Evolutionary conservation across 2,113 vertebrate species (phyloP).

Genomic region (Capreolus pygargus): DNA sequence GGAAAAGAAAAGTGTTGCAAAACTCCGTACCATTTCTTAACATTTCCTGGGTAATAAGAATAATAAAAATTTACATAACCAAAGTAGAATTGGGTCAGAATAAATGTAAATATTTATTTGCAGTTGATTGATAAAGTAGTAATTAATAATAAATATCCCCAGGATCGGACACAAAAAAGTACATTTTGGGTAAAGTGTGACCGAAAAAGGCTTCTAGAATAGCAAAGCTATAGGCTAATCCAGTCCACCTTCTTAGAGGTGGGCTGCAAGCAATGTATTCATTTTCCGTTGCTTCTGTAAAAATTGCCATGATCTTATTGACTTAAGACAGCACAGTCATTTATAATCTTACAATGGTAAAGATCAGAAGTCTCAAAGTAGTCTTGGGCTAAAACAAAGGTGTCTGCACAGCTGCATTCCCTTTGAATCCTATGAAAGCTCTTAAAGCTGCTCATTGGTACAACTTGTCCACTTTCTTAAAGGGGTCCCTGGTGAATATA

Average conservation of each 20-base stretch:
- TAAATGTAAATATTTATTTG: background rate
- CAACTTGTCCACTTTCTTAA: background rate
- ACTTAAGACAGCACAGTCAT: background rate
- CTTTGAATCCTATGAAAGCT: background rate
- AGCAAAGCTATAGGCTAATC: background rate
- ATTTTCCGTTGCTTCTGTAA: background rate
- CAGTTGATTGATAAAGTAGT: background rate
- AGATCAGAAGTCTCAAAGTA: background rate
- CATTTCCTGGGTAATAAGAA: background rate
- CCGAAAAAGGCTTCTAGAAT: background rate
- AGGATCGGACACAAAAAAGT: background rate
- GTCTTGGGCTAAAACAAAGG: background rate
- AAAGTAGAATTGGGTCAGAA: background rate
- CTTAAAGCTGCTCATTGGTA: background rate
- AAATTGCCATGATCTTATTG: background rate
- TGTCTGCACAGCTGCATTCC: background rate
- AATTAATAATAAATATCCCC: background rate
- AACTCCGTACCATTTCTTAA: background rate
- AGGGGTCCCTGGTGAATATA: background rate
- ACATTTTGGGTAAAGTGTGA: background rate
- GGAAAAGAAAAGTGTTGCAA: background rate
- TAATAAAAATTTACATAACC: background rate
- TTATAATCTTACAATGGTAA: background rate
- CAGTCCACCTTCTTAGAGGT: background rate
- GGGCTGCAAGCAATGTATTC: background rate